Percentiles rank a stretch among this genome's conserved stretches.
These are phyloP conservation scores for Cossypha polioptera DNA, from an alignment of 2,797 vertebrate genomes.

Conservation along the genomic window DNA sequence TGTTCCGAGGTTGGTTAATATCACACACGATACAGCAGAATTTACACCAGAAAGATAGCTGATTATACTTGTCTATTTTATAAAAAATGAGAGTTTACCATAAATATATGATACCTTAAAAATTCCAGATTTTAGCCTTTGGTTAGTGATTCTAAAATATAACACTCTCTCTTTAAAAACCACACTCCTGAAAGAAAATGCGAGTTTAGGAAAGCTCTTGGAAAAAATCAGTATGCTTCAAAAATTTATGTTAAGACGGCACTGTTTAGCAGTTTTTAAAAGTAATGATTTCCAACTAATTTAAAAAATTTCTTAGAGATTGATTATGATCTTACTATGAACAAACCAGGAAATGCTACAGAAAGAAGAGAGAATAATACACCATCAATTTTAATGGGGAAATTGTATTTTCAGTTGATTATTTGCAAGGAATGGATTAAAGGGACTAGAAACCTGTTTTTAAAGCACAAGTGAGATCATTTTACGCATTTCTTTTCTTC, in stretches of 20 bases:
- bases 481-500: neutral
- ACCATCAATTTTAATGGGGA: neutral
- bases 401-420: neutral
- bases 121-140: neutral
- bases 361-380: neutral
- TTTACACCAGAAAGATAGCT: neutral
- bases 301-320: neutral
- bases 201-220: rapidly evolving
- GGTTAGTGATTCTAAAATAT: neutral
- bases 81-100: neutral
- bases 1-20: neutral
- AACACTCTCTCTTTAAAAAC: neutral
- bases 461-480: neutral
- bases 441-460: neutral
- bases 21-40: neutral
- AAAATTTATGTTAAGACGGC: neutral
- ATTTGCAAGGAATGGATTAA: neutral
- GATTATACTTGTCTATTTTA: neutral
- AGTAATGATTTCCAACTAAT: neutral
- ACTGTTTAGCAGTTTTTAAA: neutral
- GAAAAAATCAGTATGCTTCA: neutral
- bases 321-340: neutral
- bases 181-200: neutral
- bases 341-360: neutral
- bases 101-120: neutral